These are phyloP conservation scores for Cryptoblepharus egeriae DNA, from an alignment of 2,797 vertebrate genomes.

Conservation along the genomic window DNA sequence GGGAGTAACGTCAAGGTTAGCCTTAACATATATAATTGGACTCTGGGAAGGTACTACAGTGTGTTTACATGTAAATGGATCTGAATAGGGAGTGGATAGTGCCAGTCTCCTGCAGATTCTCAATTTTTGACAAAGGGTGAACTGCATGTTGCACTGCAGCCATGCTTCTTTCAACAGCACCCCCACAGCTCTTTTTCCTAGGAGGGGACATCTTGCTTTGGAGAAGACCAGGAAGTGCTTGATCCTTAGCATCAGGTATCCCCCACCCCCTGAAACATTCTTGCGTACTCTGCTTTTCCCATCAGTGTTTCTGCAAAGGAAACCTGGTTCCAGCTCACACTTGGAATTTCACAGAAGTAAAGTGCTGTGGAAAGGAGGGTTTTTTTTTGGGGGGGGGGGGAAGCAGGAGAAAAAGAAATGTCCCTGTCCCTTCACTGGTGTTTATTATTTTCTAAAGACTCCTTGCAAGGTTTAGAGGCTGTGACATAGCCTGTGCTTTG, in stretches of 20 bases:
- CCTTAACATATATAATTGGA: background rate
- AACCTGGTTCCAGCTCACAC: background rate
- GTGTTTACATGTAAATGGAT: background rate
- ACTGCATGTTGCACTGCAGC: background rate
- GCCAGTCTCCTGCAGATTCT: background rate
- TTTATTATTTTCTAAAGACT: background rate
- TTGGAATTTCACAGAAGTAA: background rate
- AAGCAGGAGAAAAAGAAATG: background rate
- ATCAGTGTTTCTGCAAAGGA: background rate
- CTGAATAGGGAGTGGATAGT: no score
- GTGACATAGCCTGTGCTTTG: background rate
- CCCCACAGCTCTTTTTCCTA: background rate
- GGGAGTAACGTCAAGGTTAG: no score
- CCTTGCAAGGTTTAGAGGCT: background rate
- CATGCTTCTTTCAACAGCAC: background rate
- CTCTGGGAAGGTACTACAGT: background rate
- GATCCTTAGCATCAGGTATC: background rate
- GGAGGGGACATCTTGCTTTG: background rate
- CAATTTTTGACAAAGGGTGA: background rate
- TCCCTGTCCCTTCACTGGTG: background rate
- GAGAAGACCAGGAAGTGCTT: background rate
- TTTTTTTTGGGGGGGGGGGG: background rate
- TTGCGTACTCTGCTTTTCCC: background rate
- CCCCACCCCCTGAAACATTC: background rate
- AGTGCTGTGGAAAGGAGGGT: background rate